These are phyloP conservation scores for Cotesia chilonis DNA, from an alignment of 1,140 invertebrate species.

Conservation along the genomic window DNA sequence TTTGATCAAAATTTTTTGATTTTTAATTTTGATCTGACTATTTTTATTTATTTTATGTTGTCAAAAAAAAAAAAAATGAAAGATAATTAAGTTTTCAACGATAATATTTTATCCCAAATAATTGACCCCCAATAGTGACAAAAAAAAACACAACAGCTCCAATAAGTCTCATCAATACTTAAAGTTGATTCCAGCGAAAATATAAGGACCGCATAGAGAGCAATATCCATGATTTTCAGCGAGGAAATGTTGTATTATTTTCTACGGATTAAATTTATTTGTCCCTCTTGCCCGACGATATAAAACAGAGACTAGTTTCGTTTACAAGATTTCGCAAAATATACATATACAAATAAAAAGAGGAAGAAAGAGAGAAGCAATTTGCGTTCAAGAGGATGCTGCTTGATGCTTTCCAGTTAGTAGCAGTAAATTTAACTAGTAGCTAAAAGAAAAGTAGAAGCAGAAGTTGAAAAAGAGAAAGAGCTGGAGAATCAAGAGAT, in stretches of 20 bases:
- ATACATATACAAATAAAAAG: background rate
- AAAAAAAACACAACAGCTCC: too few relatives aligned
- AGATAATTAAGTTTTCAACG: too few relatives aligned
- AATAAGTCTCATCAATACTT: background rate
- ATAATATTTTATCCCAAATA: too few relatives aligned
- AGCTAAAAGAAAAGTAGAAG: background rate
- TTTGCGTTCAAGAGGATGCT: constrained; percentile 20
- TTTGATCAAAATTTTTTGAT: too few relatives aligned
- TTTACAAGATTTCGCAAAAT: constrained; percentile 11
- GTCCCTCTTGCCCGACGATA: constrained; percentile 7
- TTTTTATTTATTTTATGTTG: too few relatives aligned
- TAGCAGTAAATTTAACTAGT: constrained; percentile 25
- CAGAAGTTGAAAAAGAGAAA: background rate
- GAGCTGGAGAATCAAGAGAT: background rate
- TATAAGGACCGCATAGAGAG: background rate
- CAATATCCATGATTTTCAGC: constrained; percentile 38
- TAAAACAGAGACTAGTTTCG: constrained; percentile 19
- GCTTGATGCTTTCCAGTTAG: constrained; percentile 21
- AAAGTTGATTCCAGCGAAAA: background rate
- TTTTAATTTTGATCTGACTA: too few relatives aligned
- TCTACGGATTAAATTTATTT: constrained; percentile 38
- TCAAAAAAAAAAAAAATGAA: too few relatives aligned
- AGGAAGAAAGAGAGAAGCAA: background rate
- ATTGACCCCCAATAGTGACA: too few relatives aligned
- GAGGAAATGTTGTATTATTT: constrained; percentile 19